These are phyloP conservation scores for Zapornia atra DNA, from an alignment of 2,113 vertebrate genomes.

Conservation along the genomic window DNA sequence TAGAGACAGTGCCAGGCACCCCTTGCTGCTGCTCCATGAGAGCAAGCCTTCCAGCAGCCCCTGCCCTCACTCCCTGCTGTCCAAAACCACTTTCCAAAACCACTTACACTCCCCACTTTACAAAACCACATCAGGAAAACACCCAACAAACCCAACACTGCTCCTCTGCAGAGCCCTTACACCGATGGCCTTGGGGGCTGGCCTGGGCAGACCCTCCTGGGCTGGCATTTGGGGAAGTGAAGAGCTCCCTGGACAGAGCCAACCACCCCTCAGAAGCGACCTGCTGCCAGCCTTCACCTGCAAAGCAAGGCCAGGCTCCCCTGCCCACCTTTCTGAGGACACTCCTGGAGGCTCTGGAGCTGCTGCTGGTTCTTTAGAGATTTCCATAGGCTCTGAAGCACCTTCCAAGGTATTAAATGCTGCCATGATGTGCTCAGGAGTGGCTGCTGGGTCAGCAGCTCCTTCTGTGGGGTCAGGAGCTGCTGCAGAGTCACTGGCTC, in stretches of 20 bases:
- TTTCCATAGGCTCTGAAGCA: not conserved
- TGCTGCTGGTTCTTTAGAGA: not conserved
- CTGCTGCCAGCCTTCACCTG: not conserved
- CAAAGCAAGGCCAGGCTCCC: not conserved
- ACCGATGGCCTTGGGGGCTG: not conserved
- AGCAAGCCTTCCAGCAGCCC: not conserved
- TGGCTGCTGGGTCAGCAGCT: not conserved
- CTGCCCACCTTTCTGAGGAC: not conserved
- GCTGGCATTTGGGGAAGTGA: not conserved
- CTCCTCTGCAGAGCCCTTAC: not conserved
- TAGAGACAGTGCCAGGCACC: too few relatives aligned
- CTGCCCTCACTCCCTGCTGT: not conserved
- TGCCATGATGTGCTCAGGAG: not conserved
- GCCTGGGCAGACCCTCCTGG: not conserved
- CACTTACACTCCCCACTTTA: too few relatives aligned
- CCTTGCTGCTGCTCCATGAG: fast-evolving
- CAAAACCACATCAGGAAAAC: too few relatives aligned
- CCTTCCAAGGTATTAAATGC: fast-evolving
- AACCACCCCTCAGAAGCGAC: not conserved
- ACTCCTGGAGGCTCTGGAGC: not conserved
- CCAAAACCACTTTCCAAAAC: too few relatives aligned
- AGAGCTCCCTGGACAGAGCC: not conserved
- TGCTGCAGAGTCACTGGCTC: not conserved
- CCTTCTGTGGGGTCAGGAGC: not conserved
- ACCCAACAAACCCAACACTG: not conserved